Conservation (phyloP, 2,797 vertebrate genomes). For the Semaprochilodus insignis region DNA sequence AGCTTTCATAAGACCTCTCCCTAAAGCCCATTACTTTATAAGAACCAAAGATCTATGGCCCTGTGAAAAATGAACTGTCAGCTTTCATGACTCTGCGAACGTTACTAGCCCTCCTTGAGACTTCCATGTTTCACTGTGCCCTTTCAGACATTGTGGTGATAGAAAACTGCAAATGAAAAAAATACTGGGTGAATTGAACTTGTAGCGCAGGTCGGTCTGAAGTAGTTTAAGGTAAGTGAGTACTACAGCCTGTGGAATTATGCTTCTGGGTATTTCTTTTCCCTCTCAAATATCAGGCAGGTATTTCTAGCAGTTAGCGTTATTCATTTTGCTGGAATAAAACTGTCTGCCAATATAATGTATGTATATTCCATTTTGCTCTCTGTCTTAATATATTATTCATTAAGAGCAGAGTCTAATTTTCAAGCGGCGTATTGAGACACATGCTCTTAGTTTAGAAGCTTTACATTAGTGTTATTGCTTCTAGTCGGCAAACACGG, state of each 20-base stretch:
- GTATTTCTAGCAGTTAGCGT: conserved; percentile 46
- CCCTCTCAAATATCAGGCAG: conserved; percentile 35
- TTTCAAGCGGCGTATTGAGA: conserved; percentile 52
- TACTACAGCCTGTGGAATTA: conserved; percentile 10
- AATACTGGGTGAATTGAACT: conserved; percentile 52
- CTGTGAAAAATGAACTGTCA: conserved; percentile 89
- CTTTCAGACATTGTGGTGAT: conserved; percentile 67
- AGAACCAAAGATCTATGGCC: conserved; percentile 84
- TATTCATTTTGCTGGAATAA: conserved; percentile 52
- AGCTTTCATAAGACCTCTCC: conserved; percentile 84
- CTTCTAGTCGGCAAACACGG: conserved; percentile 61
- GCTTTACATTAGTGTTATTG: conserved; percentile 60
- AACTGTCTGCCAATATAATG: conserved; percentile 56
- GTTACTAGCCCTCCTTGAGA: conserved; percentile 82
- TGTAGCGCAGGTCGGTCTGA: conserved; percentile 49
- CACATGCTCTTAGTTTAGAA: conserved; percentile 55
- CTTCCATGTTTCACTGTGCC: conserved; percentile 67
- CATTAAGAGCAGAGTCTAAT: conserved; percentile 57
- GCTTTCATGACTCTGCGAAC: conserved; percentile 86
- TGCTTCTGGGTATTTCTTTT: conserved; percentile 45
- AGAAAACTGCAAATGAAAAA: conserved; percentile 60
- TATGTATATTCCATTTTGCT: conserved; percentile 54
- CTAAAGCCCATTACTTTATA: conserved; percentile 88
- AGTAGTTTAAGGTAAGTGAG: conserved; percentile 56
- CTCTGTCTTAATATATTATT: conserved; percentile 60